Evolutionary conservation across 2,888 invertebrate genomes (phyloP).

Genomic region (Zaprionus obscuricornis): DNA sequence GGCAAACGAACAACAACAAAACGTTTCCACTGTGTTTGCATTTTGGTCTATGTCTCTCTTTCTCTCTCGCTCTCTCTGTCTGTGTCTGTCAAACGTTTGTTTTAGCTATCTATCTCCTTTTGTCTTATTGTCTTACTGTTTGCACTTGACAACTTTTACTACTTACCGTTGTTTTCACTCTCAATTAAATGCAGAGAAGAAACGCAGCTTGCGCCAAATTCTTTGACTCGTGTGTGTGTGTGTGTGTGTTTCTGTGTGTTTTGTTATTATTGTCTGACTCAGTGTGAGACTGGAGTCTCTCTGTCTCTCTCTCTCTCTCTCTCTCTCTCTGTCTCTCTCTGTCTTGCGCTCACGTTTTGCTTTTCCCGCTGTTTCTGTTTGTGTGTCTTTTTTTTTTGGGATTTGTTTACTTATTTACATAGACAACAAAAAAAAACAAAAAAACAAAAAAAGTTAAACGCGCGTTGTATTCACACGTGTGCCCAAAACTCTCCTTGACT

Average conservation of each 20-base stretch:
- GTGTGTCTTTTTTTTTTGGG: conserved; percentile 19
- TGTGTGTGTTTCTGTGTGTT: conserved; percentile 7
- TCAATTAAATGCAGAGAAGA: conserved; percentile 45
- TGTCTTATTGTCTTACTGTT: conserved; percentile 17
- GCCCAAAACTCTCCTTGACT: conserved; percentile 29
- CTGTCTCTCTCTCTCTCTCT: conserved; percentile 8
- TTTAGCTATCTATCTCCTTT: no score
- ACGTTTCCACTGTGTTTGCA: conserved; percentile 39
- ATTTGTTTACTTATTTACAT: conserved; percentile 70
- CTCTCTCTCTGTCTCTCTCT: not conserved
- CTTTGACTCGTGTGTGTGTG: conserved; percentile 39
- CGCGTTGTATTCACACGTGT: conserved; percentile 63
- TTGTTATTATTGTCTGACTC: no score
- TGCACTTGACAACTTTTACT: conserved; percentile 17
- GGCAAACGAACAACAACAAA: conserved; percentile 30
- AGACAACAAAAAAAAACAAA: conserved; percentile 57
- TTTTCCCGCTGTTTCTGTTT: no score
- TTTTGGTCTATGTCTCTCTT: conserved; percentile 23
- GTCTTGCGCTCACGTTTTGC: not conserved
- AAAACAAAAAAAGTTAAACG: conserved; percentile 41
- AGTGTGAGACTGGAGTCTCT: conserved; percentile 17
- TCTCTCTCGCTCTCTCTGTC: not conserved
- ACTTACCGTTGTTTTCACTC: conserved; percentile 55
- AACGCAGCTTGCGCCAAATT: conserved; percentile 35
- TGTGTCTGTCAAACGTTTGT: not conserved